A percentile compares a stretch with the other conserved stretches of the same genome.
Conservation (phyloP, 2,888 invertebrate species). For the Agriopis leucophaearia region DNA sequence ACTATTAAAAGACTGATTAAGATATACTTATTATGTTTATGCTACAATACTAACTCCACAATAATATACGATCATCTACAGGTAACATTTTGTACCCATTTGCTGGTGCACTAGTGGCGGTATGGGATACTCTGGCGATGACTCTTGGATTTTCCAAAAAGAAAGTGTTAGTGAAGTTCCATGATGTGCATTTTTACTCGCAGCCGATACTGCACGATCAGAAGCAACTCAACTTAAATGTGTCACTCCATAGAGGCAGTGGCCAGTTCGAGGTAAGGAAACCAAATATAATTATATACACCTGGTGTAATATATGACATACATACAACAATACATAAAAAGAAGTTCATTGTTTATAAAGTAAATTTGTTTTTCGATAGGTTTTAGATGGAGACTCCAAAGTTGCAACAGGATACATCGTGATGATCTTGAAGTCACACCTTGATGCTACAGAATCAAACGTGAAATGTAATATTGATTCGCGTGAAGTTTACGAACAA, state of each 20-base stretch:
- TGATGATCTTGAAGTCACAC: slow-evolving; percentile 26
- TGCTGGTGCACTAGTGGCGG: slow-evolving; percentile 89
- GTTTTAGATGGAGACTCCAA: slow-evolving; percentile 53
- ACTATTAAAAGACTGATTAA: too few relatives aligned
- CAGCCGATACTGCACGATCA: slow-evolving; percentile 87
- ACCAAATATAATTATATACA: not conserved
- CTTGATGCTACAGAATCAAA: slow-evolving; percentile 20
- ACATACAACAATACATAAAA: too few relatives aligned
- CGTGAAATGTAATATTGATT: slow-evolving; percentile 43
- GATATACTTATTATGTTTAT: too few relatives aligned
- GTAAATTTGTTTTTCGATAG: slow-evolving; percentile 41
- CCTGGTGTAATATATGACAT: too few relatives aligned
- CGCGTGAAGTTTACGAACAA: slow-evolving; percentile 60
- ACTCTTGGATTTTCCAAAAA: slow-evolving; percentile 83
- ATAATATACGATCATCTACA: slow-evolving; percentile 42
- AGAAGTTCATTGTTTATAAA: too few relatives aligned
- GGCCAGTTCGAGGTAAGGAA: slow-evolving; percentile 85
- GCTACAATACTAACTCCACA: too few relatives aligned
- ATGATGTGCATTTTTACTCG: slow-evolving; percentile 86
- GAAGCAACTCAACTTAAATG: slow-evolving; percentile 79
- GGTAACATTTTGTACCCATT: slow-evolving; percentile 91
- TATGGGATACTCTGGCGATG: slow-evolving; percentile 90
- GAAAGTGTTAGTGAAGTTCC: slow-evolving; percentile 89
- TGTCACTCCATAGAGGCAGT: slow-evolving; percentile 87
- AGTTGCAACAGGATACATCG: slow-evolving; percentile 55